phyloP scores from a whole-genome alignment of 2,888 invertebrate genomes.

The Tyria jacobaeae region DNA sequence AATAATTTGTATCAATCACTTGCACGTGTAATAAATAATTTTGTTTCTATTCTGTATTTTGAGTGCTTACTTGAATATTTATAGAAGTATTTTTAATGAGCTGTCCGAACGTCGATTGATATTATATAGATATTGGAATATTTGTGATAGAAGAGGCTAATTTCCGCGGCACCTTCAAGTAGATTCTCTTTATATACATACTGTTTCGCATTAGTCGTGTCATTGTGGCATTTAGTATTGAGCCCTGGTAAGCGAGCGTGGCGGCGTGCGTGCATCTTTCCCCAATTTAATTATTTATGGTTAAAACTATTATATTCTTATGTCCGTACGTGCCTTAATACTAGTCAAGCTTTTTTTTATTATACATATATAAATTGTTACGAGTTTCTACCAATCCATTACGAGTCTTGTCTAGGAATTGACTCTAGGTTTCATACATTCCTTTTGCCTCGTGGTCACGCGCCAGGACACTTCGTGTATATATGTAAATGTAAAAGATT shows the following conservation, averaged over 20 bases:
- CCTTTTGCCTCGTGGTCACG: slow-evolving; percentile 66
- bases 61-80: slow-evolving; percentile 9
- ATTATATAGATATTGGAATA: slow-evolving; percentile 60
- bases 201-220: slow-evolving; percentile 53
- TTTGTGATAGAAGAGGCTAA: slow-evolving; percentile 64
- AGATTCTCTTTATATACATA: slow-evolving; percentile 45
- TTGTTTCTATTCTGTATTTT: neutral
- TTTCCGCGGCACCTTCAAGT: slow-evolving; percentile 44
- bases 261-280: slow-evolving; percentile 34
- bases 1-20: neutral
- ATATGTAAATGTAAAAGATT: slow-evolving; percentile 74
- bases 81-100: slow-evolving; percentile 27
- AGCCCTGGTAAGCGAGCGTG: slow-evolving; percentile 59
- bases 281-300: slow-evolving; percentile 21
- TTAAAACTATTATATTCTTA: slow-evolving; percentile 25
- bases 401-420: slow-evolving; percentile 31
- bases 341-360: slow-evolving; percentile 52
- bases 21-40: neutral
- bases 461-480: slow-evolving; percentile 64
- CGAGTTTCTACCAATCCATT: slow-evolving; percentile 19
- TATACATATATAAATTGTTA: slow-evolving; percentile 12
- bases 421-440: slow-evolving; percentile 70
- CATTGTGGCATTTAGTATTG: slow-evolving; percentile 71
- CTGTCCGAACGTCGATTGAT: slow-evolving; percentile 63
- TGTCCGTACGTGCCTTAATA: slow-evolving; percentile 37